Conservation (phyloP, 2,888 invertebrate genomes). For the Myathropa florea region DNA sequence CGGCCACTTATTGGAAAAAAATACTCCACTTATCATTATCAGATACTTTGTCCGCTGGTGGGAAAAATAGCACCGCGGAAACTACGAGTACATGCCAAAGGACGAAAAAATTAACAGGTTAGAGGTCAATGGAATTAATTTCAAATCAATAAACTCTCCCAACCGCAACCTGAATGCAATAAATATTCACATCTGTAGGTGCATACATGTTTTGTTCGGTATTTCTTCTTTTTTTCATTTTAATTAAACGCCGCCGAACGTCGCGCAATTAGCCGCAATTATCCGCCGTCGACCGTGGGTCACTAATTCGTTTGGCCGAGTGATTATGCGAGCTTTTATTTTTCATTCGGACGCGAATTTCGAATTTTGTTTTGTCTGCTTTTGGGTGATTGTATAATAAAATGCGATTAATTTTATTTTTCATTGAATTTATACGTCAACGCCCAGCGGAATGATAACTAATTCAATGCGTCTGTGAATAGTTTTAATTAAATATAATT, state of each 20-base stretch:
- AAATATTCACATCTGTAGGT: not conserved
- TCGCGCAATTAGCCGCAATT: slow-evolving; percentile 2
- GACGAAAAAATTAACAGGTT: not conserved
- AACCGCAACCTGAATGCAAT: slow-evolving; percentile 20
- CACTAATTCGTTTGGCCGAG: not conserved
- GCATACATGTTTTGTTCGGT: not conserved
- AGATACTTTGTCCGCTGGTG: not conserved
- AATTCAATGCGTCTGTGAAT: not conserved
- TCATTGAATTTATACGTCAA: not conserved
- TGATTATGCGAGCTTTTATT: not conserved
- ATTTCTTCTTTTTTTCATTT: not conserved
- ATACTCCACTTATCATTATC: not conserved
- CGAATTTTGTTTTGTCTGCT: not conserved
- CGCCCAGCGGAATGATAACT: not conserved
- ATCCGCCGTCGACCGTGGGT: not conserved
- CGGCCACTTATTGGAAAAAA: not conserved
- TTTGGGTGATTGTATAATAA: not conserved
- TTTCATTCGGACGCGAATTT: not conserved
- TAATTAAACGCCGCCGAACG: not conserved
- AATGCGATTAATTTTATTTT: not conserved
- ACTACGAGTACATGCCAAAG: not conserved
- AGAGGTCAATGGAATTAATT: slow-evolving; percentile 43
- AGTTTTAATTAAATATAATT: slow-evolving; percentile 42
- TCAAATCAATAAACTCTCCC: slow-evolving; percentile 51
- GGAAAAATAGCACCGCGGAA: not conserved